These are phyloP conservation scores for Thoracochromis brauschi DNA, from an alignment of 2,113 vertebrate genomes.

Conservation along the genomic window DNA sequence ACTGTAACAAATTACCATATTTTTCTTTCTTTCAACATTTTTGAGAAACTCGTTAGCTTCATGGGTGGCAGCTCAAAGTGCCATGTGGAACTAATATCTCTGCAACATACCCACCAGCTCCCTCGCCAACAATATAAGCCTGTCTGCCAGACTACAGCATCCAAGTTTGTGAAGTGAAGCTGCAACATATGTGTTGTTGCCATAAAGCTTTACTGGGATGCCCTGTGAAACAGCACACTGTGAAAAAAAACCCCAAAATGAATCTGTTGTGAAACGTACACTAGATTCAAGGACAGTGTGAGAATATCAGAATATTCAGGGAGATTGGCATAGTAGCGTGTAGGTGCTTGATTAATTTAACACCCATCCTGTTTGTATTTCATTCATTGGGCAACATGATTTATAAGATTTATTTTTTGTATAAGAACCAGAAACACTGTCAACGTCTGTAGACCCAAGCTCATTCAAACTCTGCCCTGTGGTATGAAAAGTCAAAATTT, in stretches of 20 bases:
- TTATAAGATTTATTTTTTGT: background rate
- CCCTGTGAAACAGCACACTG: slow-evolving; percentile 21
- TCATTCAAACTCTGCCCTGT: background rate
- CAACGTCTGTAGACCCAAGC: background rate
- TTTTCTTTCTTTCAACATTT: slow-evolving; percentile 50
- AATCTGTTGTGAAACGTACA: slow-evolving; percentile 3
- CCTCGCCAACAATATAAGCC: slow-evolving; percentile 14
- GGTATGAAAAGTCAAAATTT: background rate
- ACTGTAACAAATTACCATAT: slow-evolving; percentile 53
- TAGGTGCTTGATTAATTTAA: background rate
- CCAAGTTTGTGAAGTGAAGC: background rate
- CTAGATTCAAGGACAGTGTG: background rate
- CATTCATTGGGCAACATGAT: background rate
- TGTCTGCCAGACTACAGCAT: slow-evolving; percentile 44
- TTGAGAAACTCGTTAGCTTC: slow-evolving; percentile 43
- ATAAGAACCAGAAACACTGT: background rate
- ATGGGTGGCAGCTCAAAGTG: slow-evolving; percentile 51
- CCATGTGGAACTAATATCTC: slow-evolving; percentile 66
- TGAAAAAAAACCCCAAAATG: rapidly evolving
- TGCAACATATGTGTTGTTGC: slow-evolving; percentile 10
- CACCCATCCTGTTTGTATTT: background rate
- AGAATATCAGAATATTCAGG: background rate
- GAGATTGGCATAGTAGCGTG: background rate
- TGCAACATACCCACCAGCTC: background rate
- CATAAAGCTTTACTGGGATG: slow-evolving; percentile 29